Evolutionary conservation across 2,113 vertebrate genomes (phyloP).

Genomic region (Crypturellus undulatus): DNA sequence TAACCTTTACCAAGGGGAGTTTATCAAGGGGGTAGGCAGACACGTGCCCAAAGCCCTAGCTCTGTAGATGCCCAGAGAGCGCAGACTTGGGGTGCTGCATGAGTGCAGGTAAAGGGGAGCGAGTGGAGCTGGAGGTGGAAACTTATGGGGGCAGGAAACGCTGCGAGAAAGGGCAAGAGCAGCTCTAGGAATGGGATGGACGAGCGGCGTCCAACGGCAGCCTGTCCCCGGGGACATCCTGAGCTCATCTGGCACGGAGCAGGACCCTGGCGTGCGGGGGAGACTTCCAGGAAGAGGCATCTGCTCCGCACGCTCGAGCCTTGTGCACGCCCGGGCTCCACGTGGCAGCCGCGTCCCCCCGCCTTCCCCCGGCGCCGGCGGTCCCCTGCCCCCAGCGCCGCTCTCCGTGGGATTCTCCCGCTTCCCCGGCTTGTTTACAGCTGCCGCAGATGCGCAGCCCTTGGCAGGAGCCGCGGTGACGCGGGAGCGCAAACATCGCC

Average conservation of each 20-base stretch:
- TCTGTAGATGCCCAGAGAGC: neutral
- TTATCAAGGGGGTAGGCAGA: neutral
- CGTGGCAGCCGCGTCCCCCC: neutral
- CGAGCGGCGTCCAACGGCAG: no score
- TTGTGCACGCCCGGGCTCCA: neutral
- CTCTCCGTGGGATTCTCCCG: rapidly evolving
- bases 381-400: neutral
- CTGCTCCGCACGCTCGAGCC: neutral
- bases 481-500: neutral
- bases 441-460: slow-evolving; percentile 35
- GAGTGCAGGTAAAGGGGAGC: neutral
- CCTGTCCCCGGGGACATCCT: rapidly evolving
- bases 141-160: neutral
- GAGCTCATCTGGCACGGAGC: neutral
- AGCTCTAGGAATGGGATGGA: neutral
- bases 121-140: neutral
- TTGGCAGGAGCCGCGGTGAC: slow-evolving; percentile 19
- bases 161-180: no score
- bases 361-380: neutral
- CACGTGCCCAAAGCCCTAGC: neutral
- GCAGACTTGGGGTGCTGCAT: neutral
- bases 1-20: no score
- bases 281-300: neutral
- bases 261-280: rapidly evolving
- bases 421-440: slow-evolving; percentile 46